Conservation (phyloP, 2,797 vertebrate genomes). For the Chloroceryle inda region DNA sequence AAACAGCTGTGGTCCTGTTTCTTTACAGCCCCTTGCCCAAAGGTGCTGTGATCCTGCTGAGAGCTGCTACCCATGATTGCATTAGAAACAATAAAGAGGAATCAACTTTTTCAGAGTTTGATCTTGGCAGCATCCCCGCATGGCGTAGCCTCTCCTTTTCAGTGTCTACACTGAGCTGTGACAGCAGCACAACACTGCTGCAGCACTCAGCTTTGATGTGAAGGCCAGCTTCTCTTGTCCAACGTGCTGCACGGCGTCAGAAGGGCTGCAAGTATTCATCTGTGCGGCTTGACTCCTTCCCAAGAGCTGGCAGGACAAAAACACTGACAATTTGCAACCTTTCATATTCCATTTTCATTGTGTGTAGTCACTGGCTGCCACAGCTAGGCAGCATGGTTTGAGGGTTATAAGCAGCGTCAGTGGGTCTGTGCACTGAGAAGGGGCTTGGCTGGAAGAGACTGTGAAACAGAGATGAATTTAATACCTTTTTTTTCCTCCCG, state of each 20-base stretch:
- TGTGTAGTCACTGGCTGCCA: background rate
- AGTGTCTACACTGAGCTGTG: background rate
- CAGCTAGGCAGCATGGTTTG: no score
- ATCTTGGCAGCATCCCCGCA: background rate
- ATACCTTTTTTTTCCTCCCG: background rate
- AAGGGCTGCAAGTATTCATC: background rate
- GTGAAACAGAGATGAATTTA: background rate
- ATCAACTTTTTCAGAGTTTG: background rate
- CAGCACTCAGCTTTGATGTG: background rate
- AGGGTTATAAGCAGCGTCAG: background rate
- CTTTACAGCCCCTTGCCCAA: background rate
- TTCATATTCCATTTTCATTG: background rate
- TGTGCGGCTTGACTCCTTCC: background rate
- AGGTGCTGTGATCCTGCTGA: background rate
- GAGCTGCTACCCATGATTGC: background rate
- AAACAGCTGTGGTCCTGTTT: background rate
- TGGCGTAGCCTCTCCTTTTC: background rate
- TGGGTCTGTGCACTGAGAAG: background rate
- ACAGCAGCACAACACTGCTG: background rate
- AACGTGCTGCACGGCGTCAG: accelerated
- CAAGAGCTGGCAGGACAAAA: background rate
- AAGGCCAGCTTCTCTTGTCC: background rate
- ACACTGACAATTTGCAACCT: background rate
- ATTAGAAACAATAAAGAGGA: background rate
- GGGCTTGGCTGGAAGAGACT: background rate